Evolutionary conservation across 2,888 invertebrate species (phyloP), one percentile per base, ranked within the genome.

Genomic region (Dioctria rufipes): DNA sequence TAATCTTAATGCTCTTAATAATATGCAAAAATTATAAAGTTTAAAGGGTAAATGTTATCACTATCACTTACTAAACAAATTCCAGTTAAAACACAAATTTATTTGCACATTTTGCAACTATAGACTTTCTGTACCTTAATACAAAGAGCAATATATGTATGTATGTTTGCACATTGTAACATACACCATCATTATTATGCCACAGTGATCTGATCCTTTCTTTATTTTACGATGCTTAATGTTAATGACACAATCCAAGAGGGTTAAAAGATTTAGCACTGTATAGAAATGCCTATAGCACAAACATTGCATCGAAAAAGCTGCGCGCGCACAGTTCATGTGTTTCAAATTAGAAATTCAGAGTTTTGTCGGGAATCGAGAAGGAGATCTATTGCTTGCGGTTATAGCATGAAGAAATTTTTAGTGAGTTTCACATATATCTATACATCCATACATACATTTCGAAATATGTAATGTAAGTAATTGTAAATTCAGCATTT

Each of bases 321-420:
- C 60, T 11, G 60, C 25, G 13, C 5, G 4, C 60, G 11, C 11
- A 39, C 8, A 13, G 37, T 61, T 25, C 61, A 61, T 61, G 60
- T 58, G 25, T 42, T 73, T 73, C 73, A 73, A 73, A 73, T 73
- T 73, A 73, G 58, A 73, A 73, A 73, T 73, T 54, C 73, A 73
- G 25, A 25, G 73, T 73, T 69, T 73, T 25, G 73, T 51, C 60
- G 73, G 58, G 73, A 42, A 73, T 73, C 73, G 73, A n/a, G 73
- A 46, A 25, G 25, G 25, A 73, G 73, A 73, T 73, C 73, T 73
- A 73, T 73, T 39, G 73, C 73, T 9, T 69, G 69, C 51, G 69
- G 69, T 69, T 69, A 25, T 25, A 25, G 69, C 51, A 60, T 60
- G 73, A 73, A 73, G 60, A 73, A 58, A 73, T 73, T 54, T 25